Evolutionary conservation across 2,113 vertebrate species (phyloP).

Genomic region (Coptodon bakossiorum): DNA sequence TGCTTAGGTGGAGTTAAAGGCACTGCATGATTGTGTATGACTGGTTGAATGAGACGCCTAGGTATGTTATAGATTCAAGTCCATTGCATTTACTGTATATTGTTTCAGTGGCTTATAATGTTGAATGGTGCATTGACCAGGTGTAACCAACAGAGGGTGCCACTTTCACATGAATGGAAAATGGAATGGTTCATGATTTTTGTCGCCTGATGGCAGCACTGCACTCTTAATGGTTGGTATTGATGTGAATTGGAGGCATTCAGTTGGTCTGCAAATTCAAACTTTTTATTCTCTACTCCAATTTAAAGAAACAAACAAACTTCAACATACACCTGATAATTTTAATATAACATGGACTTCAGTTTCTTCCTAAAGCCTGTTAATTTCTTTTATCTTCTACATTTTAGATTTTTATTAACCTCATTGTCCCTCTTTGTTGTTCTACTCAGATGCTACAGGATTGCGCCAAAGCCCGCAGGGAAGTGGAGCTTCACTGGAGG

Average conservation of each 20-base stretch:
- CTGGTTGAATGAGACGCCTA: background rate
- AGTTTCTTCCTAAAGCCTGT: background rate
- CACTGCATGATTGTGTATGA: background rate
- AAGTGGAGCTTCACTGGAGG: constrained; percentile 94
- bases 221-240: background rate
- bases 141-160: constrained; percentile 20
- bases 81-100: background rate
- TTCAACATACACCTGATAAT: background rate
- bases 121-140: background rate
- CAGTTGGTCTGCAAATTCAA: background rate
- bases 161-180: background rate
- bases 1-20: background rate
- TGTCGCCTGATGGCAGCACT: constrained; percentile 45
- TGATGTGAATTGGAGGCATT: background rate
- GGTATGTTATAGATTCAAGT: background rate
- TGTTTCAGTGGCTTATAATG: background rate
- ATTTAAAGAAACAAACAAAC: background rate
- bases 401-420: background rate
- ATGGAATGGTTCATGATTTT: background rate
- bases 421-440: background rate
- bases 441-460: constrained; percentile 89
- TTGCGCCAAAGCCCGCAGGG: constrained; percentile 90
- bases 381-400: background rate
- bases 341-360: background rate
- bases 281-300: background rate